A percentile compares a stretch with the other conserved stretches of the same genome.
phyloP scores from a whole-genome alignment of 2,113 vertebrate genomes.

The Boleophthalmus pectinirostris region DNA sequence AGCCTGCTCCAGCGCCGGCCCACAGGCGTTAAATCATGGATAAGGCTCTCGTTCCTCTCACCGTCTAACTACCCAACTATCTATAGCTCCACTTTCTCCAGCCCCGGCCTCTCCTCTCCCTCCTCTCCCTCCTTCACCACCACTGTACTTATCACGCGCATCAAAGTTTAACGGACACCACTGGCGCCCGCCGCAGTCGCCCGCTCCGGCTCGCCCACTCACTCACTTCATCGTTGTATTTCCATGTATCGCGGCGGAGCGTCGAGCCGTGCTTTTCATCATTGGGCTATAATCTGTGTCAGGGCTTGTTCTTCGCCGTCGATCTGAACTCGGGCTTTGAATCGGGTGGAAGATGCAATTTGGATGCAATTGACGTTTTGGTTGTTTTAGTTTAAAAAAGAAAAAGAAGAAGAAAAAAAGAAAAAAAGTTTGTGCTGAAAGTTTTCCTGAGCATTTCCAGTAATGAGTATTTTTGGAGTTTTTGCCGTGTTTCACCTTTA shows the following conservation, averaged over 20 bases:
- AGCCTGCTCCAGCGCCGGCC: constrained; percentile 63
- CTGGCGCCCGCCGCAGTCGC: constrained; percentile 58
- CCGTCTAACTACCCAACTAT: constrained; percentile 62
- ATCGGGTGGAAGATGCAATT: constrained; percentile 10
- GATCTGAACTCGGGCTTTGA: constrained; percentile 21
- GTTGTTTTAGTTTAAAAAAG: not conserved
- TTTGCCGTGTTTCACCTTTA: not conserved
- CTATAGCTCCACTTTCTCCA: constrained; percentile 40
- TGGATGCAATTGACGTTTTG: constrained; percentile 19
- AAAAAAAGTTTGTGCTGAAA: not conserved
- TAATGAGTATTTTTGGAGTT: not conserved
- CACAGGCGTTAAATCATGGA: constrained; percentile 79
- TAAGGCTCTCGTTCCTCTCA: constrained; percentile 70
- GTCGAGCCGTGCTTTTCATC: constrained; percentile 63
- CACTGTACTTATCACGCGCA: constrained; percentile 65
- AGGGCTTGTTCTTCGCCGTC: constrained; percentile 8
- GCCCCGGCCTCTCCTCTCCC: constrained; percentile 26
- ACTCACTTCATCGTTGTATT: constrained; percentile 26
- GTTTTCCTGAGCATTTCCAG: not conserved
- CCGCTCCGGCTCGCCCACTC: constrained; percentile 15
- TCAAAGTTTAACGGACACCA: constrained; percentile 79
- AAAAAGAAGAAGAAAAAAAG: not conserved
- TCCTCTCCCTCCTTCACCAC: constrained; percentile 45
- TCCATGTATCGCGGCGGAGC: constrained; percentile 46
- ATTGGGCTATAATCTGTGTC: constrained; percentile 15